A percentile compares a stretch with the other conserved stretches of the same genome.
These are phyloP conservation scores for Anthophora plumipes DNA, from an alignment of 2,888 invertebrate species.

Conservation along the genomic window DNA sequence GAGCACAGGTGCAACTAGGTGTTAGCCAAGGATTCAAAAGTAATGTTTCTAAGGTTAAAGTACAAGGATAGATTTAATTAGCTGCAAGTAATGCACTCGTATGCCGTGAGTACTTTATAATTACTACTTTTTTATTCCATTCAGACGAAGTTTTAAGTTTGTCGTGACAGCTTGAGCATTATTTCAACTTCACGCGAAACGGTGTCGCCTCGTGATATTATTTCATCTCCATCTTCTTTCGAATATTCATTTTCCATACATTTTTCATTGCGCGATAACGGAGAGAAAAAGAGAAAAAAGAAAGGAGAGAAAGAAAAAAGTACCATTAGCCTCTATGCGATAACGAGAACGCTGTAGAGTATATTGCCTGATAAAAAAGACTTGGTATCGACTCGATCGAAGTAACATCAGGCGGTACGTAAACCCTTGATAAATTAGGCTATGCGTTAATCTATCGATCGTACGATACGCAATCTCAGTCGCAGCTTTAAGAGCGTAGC, in stretches of 20 bases:
- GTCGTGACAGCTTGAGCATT: neutral
- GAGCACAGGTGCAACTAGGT: constrained; percentile 14
- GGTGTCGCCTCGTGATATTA: too few relatives aligned
- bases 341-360: neutral
- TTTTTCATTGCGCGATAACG: constrained; percentile 14
- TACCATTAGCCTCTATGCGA: too few relatives aligned
- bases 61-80: constrained; percentile 69
- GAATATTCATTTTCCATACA: constrained; percentile 1
- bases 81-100: constrained; percentile 23
- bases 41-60: constrained; percentile 60
- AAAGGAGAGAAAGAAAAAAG: too few relatives aligned
- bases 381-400: constrained; percentile 22
- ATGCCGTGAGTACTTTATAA: constrained; percentile 4
- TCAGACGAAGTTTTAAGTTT: neutral
- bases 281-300: neutral
- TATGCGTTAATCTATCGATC: constrained; percentile 32
- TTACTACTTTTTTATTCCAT: constrained; percentile 7
- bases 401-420: constrained; percentile 16
- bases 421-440: constrained; percentile 38
- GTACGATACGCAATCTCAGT: constrained; percentile 35
- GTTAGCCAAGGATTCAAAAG: constrained; percentile 30
- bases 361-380: neutral
- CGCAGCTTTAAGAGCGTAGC: neutral
- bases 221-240: neutral
- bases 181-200: too few relatives aligned